These are phyloP conservation scores for Labeo catla DNA, from an alignment of 2,113 vertebrate genomes.

Conservation along the genomic window DNA sequence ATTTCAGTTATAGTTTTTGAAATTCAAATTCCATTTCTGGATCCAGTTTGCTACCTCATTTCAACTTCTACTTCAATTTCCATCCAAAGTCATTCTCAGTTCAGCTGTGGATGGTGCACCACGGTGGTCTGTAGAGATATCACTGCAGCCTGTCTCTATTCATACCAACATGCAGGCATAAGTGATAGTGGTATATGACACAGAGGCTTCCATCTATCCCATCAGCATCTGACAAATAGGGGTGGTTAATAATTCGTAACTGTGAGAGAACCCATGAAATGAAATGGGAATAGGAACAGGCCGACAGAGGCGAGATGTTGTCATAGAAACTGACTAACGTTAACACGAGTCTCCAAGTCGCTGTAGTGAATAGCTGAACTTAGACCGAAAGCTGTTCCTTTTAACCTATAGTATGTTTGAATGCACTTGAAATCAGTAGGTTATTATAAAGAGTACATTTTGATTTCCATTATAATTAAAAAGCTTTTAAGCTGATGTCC, in stretches of 20 bases:
- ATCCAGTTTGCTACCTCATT: not conserved
- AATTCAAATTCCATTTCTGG: not conserved
- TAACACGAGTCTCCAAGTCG: not conserved
- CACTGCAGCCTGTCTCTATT: not conserved
- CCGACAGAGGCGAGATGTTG: slow-evolving; percentile 5
- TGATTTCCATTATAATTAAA: not conserved
- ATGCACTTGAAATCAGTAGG: not conserved
- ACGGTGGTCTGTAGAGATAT: not conserved
- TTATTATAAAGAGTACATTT: not conserved
- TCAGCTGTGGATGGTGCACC: not conserved
- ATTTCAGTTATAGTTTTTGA: not conserved
- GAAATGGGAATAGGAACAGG: slow-evolving; percentile 8
- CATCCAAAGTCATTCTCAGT: not conserved
- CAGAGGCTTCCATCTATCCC: not conserved
- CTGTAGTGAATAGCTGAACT: not conserved
- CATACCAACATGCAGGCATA: not conserved
- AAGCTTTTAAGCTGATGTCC: not conserved
- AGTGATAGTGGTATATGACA: slow-evolving; percentile 17
- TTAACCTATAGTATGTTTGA: not conserved
- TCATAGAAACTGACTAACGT: slow-evolving; percentile 33
- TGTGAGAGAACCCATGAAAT: slow-evolving; percentile 35
- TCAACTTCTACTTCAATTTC: not conserved
- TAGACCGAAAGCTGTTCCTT: not conserved
- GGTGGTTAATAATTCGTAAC: slow-evolving; percentile 27
- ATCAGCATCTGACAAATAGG: not conserved